Evolutionary conservation across 2,797 vertebrate species (phyloP).

Genomic region (Garrulus glandarius): DNA sequence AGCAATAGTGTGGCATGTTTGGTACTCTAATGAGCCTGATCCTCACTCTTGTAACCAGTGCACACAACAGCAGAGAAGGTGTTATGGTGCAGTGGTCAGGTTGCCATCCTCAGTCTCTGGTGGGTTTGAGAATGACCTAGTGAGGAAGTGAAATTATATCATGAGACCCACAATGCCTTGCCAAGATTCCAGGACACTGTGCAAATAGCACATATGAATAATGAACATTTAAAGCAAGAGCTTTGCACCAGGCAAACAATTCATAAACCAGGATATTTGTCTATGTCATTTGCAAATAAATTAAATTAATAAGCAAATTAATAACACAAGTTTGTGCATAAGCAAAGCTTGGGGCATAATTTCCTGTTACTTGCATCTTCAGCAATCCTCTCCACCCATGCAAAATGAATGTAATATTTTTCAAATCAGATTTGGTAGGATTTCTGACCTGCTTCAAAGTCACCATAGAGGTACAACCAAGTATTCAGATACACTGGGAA

Average conservation of each 20-base stretch:
- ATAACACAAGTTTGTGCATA: neutral
- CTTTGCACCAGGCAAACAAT: neutral
- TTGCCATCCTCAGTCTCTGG: neutral
- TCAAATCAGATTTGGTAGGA: neutral
- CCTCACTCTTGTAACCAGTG: neutral
- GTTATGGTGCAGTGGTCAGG: neutral
- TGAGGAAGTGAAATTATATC: neutral
- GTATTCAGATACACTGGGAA: neutral
- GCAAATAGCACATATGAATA: neutral
- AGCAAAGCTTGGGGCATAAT: neutral
- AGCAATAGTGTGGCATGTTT: neutral
- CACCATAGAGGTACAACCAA: neutral
- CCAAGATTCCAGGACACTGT: neutral
- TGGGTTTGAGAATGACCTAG: neutral
- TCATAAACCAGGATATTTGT: neutral
- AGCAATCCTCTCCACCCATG: neutral
- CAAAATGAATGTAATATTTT: neutral
- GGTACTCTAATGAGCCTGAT: neutral
- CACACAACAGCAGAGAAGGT: neutral
- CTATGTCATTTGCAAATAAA: neutral
- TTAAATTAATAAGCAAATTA: neutral
- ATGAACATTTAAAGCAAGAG: neutral
- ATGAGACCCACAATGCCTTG: neutral
- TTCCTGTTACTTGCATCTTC: neutral
- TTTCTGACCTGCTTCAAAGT: neutral